phyloP scores from a whole-genome alignment of 2,888 invertebrate species.

The Lithosia quadra region DNA sequence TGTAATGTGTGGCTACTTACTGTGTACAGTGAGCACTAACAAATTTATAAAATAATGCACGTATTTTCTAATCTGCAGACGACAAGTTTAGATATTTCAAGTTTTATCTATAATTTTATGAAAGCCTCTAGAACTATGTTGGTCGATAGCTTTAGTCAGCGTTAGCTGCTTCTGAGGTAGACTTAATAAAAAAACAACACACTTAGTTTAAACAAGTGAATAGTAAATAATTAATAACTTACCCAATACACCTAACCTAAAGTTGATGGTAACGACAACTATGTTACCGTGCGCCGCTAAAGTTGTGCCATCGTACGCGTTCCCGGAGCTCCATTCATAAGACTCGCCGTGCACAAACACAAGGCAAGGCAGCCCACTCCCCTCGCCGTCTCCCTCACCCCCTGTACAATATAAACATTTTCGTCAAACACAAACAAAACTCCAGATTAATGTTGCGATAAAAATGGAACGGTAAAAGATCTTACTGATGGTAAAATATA shows the following conservation, averaged over 20 bases:
- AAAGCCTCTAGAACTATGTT: too few relatives aligned
- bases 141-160: not conserved
- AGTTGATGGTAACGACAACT: slow-evolving; percentile 96
- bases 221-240: slow-evolving; percentile 64
- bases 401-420: slow-evolving; percentile 51
- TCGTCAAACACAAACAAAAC: slow-evolving; percentile 18
- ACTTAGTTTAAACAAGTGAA: not conserved
- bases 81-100: not conserved
- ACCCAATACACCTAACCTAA: slow-evolving; percentile 95
- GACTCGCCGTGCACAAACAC: slow-evolving; percentile 98
- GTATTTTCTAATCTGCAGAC: not conserved
- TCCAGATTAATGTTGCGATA: slow-evolving; percentile 29
- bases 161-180: too few relatives aligned
- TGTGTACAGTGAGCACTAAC: too few relatives aligned
- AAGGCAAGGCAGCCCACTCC: slow-evolving; percentile 91
- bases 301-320: slow-evolving; percentile 98
- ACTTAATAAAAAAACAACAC: not conserved
- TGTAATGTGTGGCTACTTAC: too few relatives aligned
- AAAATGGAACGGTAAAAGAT: slow-evolving; percentile 7
- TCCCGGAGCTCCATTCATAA: slow-evolving; percentile 98
- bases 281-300: slow-evolving; percentile 96
- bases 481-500: slow-evolving; percentile 22
- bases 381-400: slow-evolving; percentile 77
- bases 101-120: not conserved
- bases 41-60: too few relatives aligned